Conservation (phyloP, 2,888 invertebrate genomes). For the Habrosyne pyritoides region DNA sequence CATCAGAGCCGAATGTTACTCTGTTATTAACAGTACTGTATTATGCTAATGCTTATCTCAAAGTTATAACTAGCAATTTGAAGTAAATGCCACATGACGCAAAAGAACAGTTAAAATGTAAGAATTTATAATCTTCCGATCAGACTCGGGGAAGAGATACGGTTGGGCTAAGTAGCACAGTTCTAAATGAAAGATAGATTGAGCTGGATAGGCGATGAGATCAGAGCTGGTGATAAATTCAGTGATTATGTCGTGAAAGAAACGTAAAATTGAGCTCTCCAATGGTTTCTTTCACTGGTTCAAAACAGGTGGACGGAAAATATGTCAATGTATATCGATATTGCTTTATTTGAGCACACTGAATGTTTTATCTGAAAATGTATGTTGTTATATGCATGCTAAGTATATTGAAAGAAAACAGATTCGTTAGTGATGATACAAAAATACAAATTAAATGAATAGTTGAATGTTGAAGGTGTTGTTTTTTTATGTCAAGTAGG, state of each 20-base stretch:
- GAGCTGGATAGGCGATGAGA: background rate
- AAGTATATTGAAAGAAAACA: no score
- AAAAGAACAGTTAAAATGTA: background rate
- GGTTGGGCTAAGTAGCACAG: background rate
- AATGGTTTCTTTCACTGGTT: background rate
- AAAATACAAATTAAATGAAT: no score
- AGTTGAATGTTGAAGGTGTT: no score
- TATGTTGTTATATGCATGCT: no score
- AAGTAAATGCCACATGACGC: background rate
- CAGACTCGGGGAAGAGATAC: background rate
- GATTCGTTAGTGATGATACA: no score
- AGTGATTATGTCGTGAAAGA: background rate
- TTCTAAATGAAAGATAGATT: background rate
- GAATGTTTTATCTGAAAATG: no score
- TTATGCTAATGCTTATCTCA: background rate
- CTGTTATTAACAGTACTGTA: slow-evolving; percentile 29
- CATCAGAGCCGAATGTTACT: slow-evolving; percentile 38
- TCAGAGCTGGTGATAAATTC: background rate
- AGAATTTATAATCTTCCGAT: background rate
- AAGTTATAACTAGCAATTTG: background rate
- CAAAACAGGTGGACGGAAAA: background rate
- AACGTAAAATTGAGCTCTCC: background rate
- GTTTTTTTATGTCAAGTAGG: no score
- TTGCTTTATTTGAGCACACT: no score
- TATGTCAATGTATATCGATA: no score